Conservation (phyloP, 1,140 invertebrate genomes). For the Antheraea mylitta region DNA sequence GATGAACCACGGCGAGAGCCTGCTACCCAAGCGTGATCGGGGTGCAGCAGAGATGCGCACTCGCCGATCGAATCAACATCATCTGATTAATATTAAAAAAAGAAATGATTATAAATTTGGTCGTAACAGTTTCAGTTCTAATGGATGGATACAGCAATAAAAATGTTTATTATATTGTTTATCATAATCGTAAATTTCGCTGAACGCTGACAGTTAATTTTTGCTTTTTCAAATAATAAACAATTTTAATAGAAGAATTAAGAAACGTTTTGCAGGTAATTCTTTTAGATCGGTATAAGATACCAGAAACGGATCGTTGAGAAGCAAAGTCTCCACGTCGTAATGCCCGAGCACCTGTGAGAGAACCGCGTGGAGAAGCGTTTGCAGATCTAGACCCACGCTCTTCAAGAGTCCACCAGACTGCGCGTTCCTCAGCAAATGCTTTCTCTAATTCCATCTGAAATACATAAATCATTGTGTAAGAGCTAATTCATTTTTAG, state of each 20-base stretch:
- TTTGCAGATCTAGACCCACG: constrained; percentile 86
- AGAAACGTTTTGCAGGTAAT: too few relatives aligned
- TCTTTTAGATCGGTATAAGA: not conserved
- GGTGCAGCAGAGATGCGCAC: constrained; percentile 87
- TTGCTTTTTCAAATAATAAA: too few relatives aligned
- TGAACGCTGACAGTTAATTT: too few relatives aligned
- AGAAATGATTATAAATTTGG: too few relatives aligned
- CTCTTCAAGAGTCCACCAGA: constrained; percentile 93
- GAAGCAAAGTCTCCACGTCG: constrained; percentile 82
- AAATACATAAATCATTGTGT: constrained; percentile 9
- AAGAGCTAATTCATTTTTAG: not conserved
- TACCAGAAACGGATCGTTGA: constrained; percentile 84
- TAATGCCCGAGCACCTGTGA: constrained; percentile 82
- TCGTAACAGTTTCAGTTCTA: not conserved
- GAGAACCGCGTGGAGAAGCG: constrained; percentile 88
- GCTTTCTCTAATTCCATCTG: constrained; percentile 85
- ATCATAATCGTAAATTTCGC: too few relatives aligned
- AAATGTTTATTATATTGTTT: too few relatives aligned
- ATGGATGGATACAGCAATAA: too few relatives aligned
- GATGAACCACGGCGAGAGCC: constrained; percentile 89
- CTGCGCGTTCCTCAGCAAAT: constrained; percentile 90
- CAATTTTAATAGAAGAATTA: too few relatives aligned
- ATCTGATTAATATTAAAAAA: constrained; percentile 69
- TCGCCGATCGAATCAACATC: constrained; percentile 86
- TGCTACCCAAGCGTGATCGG: constrained; percentile 88